Percentiles rank a stretch among this genome's conserved stretches.
Evolutionary conservation across 2,888 invertebrate genomes (phyloP).

Genomic region (Opisthograptis luteolata): DNA sequence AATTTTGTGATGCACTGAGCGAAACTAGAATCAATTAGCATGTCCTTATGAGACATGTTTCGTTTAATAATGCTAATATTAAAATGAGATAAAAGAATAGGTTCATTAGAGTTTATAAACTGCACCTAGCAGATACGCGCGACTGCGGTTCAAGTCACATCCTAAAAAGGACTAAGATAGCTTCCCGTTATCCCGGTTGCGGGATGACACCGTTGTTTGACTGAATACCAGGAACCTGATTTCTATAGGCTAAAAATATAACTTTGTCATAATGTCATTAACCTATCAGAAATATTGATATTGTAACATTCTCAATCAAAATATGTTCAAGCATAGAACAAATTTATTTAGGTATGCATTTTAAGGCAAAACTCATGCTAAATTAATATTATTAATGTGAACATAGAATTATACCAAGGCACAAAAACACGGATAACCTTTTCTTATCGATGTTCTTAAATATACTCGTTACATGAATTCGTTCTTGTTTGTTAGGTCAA

Average conservation of each 20-base stretch:
- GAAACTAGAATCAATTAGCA: conserved; percentile 43
- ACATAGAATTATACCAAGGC: not conserved
- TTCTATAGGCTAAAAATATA: conserved; percentile 29
- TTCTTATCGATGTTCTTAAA: conserved; percentile 13
- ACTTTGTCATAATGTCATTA: conserved; percentile 9
- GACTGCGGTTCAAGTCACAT: conserved; percentile 50
- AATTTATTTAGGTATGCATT: not conserved
- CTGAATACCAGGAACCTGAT: conserved; percentile 33
- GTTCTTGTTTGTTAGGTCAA: conserved; percentile 56
- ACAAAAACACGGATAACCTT: conserved; percentile 7
- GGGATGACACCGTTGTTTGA: conserved; percentile 64
- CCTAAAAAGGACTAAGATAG: conserved; percentile 74
- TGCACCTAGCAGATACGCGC: conserved; percentile 51
- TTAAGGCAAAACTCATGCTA: too few species aligned
- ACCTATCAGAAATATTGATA: conserved; percentile 7
- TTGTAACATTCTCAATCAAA: not conserved
- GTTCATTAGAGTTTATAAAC: conserved; percentile 48
- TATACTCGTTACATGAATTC: conserved; percentile 3
- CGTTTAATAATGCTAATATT: conserved; percentile 10
- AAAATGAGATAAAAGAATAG: conserved; percentile 32
- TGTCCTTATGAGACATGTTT: conserved; percentile 6
- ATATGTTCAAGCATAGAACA: not conserved
- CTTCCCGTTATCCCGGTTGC: conserved; percentile 54
- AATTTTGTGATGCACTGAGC: conserved; percentile 48
- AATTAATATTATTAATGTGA: too few species aligned